Evolutionary conservation across 2,113 vertebrate genomes (phyloP).

Genomic region (Psephotus haematonotus): DNA sequence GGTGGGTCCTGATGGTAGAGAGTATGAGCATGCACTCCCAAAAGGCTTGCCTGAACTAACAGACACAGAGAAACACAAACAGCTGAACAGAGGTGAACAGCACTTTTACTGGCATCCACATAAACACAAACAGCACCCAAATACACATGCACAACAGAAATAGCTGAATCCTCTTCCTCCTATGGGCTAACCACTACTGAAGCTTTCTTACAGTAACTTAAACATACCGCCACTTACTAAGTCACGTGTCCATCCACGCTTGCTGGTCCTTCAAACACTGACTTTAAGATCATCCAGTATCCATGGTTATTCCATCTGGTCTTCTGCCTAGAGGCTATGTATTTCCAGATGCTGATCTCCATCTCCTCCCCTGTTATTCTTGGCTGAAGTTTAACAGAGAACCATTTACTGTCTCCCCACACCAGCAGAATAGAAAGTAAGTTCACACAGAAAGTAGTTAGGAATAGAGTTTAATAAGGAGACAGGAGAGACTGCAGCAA

Average conservation of each 20-base stretch:
- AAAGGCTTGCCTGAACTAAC: no score
- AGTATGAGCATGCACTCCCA: background rate
- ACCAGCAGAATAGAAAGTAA: background rate
- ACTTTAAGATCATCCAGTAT: background rate
- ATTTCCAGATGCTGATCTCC: background rate
- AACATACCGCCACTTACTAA: fast-evolving
- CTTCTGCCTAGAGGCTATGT: background rate
- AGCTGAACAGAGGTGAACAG: background rate
- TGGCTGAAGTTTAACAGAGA: background rate
- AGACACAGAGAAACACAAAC: background rate
- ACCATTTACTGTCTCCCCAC: no score
- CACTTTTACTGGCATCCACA: background rate
- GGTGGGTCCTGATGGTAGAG: background rate
- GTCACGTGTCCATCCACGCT: background rate
- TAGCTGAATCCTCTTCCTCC: background rate
- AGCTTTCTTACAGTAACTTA: fast-evolving
- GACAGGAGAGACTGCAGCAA: background rate
- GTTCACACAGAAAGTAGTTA: background rate
- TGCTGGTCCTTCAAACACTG: background rate
- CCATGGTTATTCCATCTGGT: background rate
- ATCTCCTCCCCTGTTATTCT: background rate
- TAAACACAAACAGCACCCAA: background rate
- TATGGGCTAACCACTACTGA: background rate
- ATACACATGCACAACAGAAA: background rate
- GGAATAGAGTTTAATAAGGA: background rate